A percentile compares a stretch with the other conserved stretches of the same genome.
Evolutionary conservation across 2,797 vertebrate species (phyloP).

Genomic region (Jordanella pulchra): DNA sequence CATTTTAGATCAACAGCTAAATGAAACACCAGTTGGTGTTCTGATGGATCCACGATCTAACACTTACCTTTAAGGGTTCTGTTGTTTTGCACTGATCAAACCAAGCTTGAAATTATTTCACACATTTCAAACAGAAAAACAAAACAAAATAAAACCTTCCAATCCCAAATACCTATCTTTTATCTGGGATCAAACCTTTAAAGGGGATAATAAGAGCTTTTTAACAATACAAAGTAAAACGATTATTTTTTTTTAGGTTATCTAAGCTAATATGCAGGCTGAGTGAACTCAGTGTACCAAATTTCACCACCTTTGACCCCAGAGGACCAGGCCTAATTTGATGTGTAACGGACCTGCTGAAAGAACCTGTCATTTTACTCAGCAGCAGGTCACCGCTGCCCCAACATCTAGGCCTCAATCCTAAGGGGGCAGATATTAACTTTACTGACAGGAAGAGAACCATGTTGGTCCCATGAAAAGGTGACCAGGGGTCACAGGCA

Average conservation of each 20-base stretch:
- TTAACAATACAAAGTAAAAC: background rate
- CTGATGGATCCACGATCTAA: too few species aligned
- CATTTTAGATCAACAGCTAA: background rate
- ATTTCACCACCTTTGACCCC: slow-evolving; percentile 61
- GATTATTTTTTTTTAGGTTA: slow-evolving; percentile 11
- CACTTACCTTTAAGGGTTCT: too few species aligned
- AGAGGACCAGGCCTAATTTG: slow-evolving; percentile 59
- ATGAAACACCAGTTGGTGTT: too few species aligned
- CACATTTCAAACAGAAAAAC: background rate
- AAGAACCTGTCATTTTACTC: slow-evolving; percentile 56
- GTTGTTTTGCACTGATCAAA: too few species aligned
- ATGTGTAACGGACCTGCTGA: slow-evolving; percentile 61
- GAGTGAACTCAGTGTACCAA: slow-evolving; percentile 31
- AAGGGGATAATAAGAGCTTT: background rate
- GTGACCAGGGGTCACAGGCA: slow-evolving; percentile 71
- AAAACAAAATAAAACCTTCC: background rate
- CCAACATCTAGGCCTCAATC: slow-evolving; percentile 62
- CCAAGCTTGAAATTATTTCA: background rate
- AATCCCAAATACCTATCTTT: background rate
- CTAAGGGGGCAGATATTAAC: slow-evolving; percentile 72
- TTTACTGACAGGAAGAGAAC: slow-evolving; percentile 77
- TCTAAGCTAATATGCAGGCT: slow-evolving; percentile 17
- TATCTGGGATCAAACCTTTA: background rate
- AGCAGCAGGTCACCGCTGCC: slow-evolving; percentile 53
- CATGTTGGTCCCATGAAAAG: slow-evolving; percentile 78